A percentile compares a stretch with the other conserved stretches of the same genome.
Conservation (phyloP, 2,888 invertebrate species). For the Metallyticus violacea region DNA sequence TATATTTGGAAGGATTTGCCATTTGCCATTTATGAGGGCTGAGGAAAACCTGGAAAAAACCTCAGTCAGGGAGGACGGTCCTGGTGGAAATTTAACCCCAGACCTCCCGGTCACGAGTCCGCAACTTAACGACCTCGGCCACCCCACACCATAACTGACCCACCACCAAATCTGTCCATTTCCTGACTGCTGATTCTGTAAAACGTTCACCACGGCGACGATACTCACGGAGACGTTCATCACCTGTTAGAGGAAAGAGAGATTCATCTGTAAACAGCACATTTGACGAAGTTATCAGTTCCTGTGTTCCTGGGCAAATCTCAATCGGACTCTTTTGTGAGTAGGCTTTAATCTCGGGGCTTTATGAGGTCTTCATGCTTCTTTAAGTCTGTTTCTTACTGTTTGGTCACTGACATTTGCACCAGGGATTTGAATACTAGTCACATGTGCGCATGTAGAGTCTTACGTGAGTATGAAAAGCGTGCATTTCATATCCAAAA, state of each 20-base stretch:
- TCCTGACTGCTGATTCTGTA: not conserved
- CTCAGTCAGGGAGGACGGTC: too few relatives aligned
- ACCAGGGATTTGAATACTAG: too few relatives aligned
- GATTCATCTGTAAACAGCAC: slow-evolving; percentile 26
- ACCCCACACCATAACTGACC: not conserved
- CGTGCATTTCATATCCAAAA: too few relatives aligned
- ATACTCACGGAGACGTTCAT: not conserved
- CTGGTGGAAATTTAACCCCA: too few relatives aligned
- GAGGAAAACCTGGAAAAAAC: too few relatives aligned
- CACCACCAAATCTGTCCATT: not conserved
- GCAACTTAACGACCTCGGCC: too few relatives aligned
- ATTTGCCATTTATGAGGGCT: too few relatives aligned
- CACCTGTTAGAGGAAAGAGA: slow-evolving; percentile 25
- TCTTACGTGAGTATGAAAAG: too few relatives aligned
- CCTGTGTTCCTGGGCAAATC: slow-evolving; percentile 7
- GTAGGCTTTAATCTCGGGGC: not conserved
- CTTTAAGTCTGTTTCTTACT: not conserved
- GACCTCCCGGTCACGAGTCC: too few relatives aligned
- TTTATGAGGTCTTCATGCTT: not conserved
- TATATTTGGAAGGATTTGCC: too few relatives aligned
- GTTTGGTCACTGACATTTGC: not conserved
- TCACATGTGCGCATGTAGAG: too few relatives aligned
- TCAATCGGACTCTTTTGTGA: not conserved
- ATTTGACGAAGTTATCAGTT: not conserved
- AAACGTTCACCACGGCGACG: not conserved